These are phyloP conservation scores for Onychomys torridus DNA, from an alignment of 2,797 vertebrate genomes.

Conservation along the genomic window DNA sequence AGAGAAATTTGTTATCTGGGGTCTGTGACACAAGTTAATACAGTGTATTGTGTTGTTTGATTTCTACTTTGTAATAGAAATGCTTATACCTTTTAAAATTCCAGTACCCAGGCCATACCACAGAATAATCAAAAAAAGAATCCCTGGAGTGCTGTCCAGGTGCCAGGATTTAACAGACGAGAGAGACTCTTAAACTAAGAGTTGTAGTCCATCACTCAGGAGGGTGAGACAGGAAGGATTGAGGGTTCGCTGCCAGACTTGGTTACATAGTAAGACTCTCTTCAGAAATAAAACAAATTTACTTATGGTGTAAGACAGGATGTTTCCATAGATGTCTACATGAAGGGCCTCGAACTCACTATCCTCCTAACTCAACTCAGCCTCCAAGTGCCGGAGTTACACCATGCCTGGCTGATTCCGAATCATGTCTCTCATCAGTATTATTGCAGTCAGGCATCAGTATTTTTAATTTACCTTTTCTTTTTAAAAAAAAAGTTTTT, in stretches of 20 bases:
- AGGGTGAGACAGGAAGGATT: neutral
- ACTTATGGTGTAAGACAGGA: neutral
- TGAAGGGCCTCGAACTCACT: neutral
- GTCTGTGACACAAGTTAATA: neutral
- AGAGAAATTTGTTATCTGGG: neutral
- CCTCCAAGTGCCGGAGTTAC: neutral
- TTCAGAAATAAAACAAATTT: neutral
- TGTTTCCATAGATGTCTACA: neutral
- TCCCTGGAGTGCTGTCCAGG: too few relatives aligned
- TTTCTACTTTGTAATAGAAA: neutral
- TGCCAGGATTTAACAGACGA: neutral
- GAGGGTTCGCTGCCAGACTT: neutral
- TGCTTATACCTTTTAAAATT: neutral
- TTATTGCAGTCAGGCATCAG: neutral
- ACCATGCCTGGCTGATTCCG: neutral
- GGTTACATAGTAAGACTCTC: neutral
- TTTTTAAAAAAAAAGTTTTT: too few relatives aligned
- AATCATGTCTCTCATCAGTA: neutral
- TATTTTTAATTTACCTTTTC: neutral
- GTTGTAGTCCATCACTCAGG: neutral
- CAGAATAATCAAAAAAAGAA: neutral
- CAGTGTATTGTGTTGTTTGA: neutral
- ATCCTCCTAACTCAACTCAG: neutral
- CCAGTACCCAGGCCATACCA: neutral
- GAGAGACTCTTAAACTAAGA: neutral